Percentiles rank a stretch among this genome's conserved stretches.
These are phyloP conservation scores for Drosophila bipectinata DNA, from an alignment of 1,140 invertebrate genomes.

Conservation along the genomic window DNA sequence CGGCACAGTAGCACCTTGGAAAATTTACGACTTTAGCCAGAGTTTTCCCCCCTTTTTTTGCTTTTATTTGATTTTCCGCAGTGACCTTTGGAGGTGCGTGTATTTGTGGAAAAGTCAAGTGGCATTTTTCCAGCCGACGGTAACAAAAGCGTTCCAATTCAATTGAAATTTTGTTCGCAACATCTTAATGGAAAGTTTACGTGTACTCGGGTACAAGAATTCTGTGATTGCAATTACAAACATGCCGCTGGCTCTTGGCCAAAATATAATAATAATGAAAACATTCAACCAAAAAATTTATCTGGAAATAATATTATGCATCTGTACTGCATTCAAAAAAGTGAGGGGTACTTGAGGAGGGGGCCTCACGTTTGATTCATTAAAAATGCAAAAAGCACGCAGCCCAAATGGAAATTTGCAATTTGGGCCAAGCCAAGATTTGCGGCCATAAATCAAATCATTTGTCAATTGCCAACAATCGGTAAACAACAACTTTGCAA, in stretches of 20 bases:
- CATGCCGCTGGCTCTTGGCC: slow-evolving; percentile 53
- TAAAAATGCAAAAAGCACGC: slow-evolving; percentile 62
- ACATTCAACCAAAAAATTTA: slow-evolving; percentile 42
- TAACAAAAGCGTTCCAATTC: slow-evolving; percentile 44
- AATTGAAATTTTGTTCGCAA: slow-evolving; percentile 48
- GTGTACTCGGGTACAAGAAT: slow-evolving; percentile 14
- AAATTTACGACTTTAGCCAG: slow-evolving; percentile 36
- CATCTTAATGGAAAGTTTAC: slow-evolving; percentile 64
- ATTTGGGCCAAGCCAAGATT: slow-evolving; percentile 72
- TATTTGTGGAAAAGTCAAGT: slow-evolving; percentile 60
- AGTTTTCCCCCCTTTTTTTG: slow-evolving; percentile 9
- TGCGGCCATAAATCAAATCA: slow-evolving; percentile 58
- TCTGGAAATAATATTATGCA: slow-evolving; percentile 58
- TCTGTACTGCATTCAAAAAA: slow-evolving; percentile 33
- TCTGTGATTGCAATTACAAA: slow-evolving; percentile 35
- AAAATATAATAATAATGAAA: slow-evolving; percentile 43
- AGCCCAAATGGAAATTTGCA: slow-evolving; percentile 63
- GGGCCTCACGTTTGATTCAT: slow-evolving; percentile 31
- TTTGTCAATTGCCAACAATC: slow-evolving; percentile 39
- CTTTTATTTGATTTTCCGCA: slow-evolving; percentile 32
- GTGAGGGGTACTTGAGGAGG: not conserved
- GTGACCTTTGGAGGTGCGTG: slow-evolving; percentile 58
- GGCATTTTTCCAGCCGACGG: slow-evolving; percentile 8
- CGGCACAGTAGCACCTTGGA: not conserved
- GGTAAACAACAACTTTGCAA: slow-evolving; percentile 24